A percentile compares a stretch with the other conserved stretches of the same genome.
Evolutionary conservation across 1,140 invertebrate genomes (phyloP).

Genomic region (Apis cerana): DNA sequence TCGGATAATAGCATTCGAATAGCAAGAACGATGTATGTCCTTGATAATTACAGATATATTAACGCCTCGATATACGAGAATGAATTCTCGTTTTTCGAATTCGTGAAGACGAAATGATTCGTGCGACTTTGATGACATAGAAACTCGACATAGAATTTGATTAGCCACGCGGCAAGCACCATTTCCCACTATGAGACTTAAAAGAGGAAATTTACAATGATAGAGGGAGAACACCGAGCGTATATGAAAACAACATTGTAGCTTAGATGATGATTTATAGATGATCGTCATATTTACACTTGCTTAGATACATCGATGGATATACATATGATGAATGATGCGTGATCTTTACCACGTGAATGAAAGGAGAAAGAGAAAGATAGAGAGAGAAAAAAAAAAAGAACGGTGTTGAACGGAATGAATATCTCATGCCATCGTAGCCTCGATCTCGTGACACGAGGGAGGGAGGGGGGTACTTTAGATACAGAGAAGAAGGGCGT

Average conservation of each 20-base stretch:
- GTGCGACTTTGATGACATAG: background rate
- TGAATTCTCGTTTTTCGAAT: background rate
- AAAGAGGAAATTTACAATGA: slow-evolving; percentile 11
- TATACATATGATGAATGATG: slow-evolving; percentile 52
- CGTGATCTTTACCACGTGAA: slow-evolving; percentile 45
- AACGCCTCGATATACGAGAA: background rate
- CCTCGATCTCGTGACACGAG: slow-evolving; percentile 22
- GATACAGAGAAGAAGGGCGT: background rate
- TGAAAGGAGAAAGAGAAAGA: slow-evolving; percentile 3
- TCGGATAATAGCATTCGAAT: background rate
- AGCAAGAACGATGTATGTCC: background rate
- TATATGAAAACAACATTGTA: background rate
- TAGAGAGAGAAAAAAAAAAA: background rate
- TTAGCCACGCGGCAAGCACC: slow-evolving; percentile 33
- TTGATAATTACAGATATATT: background rate
- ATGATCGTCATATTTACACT: slow-evolving; percentile 51
- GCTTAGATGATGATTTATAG: slow-evolving; percentile 19
- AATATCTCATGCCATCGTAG: slow-evolving; percentile 49
- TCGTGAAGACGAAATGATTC: background rate
- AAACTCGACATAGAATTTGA: background rate
- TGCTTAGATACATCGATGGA: slow-evolving; percentile 30
- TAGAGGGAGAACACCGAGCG: slow-evolving; percentile 13
- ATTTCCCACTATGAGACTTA: slow-evolving; percentile 10
- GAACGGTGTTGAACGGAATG: background rate
- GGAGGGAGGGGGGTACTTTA: background rate